These are phyloP conservation scores for Myrmecophaga tridactyla DNA, from an alignment of 2,113 vertebrate species.

Conservation along the genomic window DNA sequence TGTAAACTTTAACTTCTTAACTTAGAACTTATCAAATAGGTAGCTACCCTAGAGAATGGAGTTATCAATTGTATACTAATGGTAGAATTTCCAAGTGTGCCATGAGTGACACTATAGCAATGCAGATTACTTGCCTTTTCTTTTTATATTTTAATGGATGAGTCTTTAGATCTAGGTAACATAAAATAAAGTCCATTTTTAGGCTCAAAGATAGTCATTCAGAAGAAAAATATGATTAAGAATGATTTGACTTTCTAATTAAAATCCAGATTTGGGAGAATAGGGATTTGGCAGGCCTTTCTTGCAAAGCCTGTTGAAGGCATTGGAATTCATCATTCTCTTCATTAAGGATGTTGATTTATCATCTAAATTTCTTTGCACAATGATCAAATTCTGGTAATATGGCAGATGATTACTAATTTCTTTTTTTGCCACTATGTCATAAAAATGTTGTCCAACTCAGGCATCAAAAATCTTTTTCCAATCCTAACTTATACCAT, in stretches of 20 bases:
- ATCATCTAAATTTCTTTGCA: not conserved
- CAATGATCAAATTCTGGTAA: not conserved
- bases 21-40: not conserved
- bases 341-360: not conserved
- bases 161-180: not conserved
- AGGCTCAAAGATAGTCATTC: not conserved
- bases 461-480: not conserved
- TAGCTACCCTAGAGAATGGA: not conserved
- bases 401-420: not conserved
- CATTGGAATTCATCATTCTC: not conserved
- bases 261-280: not conserved
- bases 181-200: constrained; percentile 6
- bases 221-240: not conserved
- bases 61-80: not conserved
- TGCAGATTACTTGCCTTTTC: not conserved
- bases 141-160: not conserved
- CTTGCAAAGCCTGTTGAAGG: not conserved
- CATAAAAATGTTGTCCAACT: not conserved
- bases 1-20: not conserved
- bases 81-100: not conserved
- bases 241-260: not conserved
- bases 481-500: no score
- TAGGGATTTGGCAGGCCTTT: not conserved
- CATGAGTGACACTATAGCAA: not conserved
- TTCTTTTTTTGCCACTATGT: not conserved